phyloP scores from a whole-genome alignment of 2,113 vertebrate species.

The Gadus macrocephalus region DNA sequence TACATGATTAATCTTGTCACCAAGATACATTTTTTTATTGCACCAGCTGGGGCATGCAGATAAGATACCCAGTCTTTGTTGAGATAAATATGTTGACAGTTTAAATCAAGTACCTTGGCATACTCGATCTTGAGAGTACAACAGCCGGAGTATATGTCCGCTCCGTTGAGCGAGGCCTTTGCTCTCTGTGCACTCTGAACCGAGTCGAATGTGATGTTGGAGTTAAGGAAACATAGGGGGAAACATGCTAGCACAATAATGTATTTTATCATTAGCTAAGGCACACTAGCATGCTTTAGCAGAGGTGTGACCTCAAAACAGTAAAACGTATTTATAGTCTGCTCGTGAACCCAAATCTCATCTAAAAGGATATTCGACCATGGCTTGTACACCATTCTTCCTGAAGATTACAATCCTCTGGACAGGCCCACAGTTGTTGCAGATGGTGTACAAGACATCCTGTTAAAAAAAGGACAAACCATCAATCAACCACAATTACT shows the following conservation, averaged over 20 bases:
- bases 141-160: slow-evolving; percentile 95
- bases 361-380: slow-evolving; percentile 96
- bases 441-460: slow-evolving; percentile 97
- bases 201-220: slow-evolving; percentile 80
- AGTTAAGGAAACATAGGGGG: slow-evolving; percentile 71
- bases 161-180: slow-evolving; percentile 92
- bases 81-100: too few species aligned
- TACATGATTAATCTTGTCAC: background rate
- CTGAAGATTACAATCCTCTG: slow-evolving; percentile 96
- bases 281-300: background rate
- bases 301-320: background rate
- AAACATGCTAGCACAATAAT: background rate
- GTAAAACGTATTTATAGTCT: background rate
- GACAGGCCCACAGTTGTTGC: slow-evolving; percentile 93
- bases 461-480: slow-evolving; percentile 34
- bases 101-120: slow-evolving; percentile 78
- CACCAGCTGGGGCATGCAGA: too few species aligned
- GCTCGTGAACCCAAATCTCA: background rate
- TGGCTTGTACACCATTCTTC: slow-evolving; percentile 96
- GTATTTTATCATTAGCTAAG: background rate
- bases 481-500: too few species aligned
- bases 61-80: too few species aligned
- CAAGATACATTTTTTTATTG: too few species aligned
- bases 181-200: slow-evolving; percentile 95
- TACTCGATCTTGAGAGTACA: slow-evolving; percentile 97